Base-by-base conservation (phyloP, 1,140 invertebrate genomes). In the Tetramorium simillimum region DNA sequence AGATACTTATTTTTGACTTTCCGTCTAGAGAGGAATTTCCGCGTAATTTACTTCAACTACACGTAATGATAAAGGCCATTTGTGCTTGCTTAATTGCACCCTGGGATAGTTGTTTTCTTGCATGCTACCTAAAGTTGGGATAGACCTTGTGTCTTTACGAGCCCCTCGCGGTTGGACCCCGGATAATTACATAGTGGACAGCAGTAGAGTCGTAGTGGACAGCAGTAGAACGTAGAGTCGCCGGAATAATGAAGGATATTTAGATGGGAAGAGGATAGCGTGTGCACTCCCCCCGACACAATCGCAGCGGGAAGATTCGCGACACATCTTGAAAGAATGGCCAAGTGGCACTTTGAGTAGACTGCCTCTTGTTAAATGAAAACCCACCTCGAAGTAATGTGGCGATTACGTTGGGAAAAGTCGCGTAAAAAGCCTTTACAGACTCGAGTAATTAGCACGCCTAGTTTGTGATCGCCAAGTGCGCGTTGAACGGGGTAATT, bases 91-190 rank as follows among this genome's bases (percentile, higher is more conserved):
- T 75, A 84, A 84, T 84, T 84, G 69, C 69, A 62, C 43, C 5
- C 12, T 21, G 40, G 53, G 69, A 75, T 9, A 84, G 53, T 73
- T 40, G 69, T 53, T 62, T 84, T 75, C 80, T 73, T 73, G 51
- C 40, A 73, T 43, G 51, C 69, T 40, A 84, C 40, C 40, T 73
- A 53, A 73, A 60, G 78, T 70, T 21, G 65, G 53, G 40, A 60
- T 62, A 60, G 80, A 60, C 33, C 24, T 4, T 73, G 69, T 49
- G 14, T 75, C 80, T 84, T 84, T 84, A 84, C 46, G 80, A 84
- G 80, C 16, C 69, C 43, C 80, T 84, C 56, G 69, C 53, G 69
- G 40, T 60, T 60, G n/a, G 46, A 56, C 21, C 14, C 33, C 14
- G 14, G 69, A 24, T 81, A 75, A 84, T 84, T 69, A 70, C 56